These are phyloP conservation scores for Silurus glanis DNA, from an alignment of 2,113 vertebrate species.

Conservation along the genomic window DNA sequence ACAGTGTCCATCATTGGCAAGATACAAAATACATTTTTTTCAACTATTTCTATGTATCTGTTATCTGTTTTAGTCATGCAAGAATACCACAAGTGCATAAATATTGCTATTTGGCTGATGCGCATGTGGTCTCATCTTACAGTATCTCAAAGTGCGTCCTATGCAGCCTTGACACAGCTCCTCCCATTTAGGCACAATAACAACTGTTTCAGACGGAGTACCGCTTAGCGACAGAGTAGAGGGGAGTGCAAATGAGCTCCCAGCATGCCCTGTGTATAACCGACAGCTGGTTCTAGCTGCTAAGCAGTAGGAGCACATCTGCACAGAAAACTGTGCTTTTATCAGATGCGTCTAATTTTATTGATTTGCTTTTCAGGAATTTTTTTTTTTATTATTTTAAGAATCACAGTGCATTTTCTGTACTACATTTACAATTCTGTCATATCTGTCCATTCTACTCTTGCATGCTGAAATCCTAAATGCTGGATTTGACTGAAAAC, in stretches of 20 bases:
- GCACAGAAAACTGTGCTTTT: slow-evolving; percentile 5
- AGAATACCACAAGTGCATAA: background rate
- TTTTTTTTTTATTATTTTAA: slow-evolving; percentile 25
- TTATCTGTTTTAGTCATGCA: slow-evolving; percentile 20
- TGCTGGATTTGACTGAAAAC: slow-evolving; percentile 65
- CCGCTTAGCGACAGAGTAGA: background rate
- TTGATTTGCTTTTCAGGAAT: background rate
- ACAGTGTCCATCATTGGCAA: background rate
- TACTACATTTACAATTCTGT: slow-evolving; percentile 22
- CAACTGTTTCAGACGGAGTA: background rate
- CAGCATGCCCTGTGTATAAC: background rate
- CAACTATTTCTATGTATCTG: background rate
- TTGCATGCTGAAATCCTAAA: slow-evolving; percentile 56
- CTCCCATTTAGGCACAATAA: background rate
- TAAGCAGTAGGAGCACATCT: slow-evolving; percentile 1
- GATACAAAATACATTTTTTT: background rate
- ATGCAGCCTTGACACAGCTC: background rate
- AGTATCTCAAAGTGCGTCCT: background rate
- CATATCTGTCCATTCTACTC: slow-evolving; percentile 38
- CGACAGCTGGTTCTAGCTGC: background rate
- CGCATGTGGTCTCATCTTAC: background rate
- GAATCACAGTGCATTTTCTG: slow-evolving; percentile 14
- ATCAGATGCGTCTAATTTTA: background rate
- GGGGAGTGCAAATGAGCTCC: background rate
- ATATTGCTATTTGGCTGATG: background rate